Conservation (phyloP, 1,140 invertebrate species). For the Oedothorax gibbosus region DNA sequence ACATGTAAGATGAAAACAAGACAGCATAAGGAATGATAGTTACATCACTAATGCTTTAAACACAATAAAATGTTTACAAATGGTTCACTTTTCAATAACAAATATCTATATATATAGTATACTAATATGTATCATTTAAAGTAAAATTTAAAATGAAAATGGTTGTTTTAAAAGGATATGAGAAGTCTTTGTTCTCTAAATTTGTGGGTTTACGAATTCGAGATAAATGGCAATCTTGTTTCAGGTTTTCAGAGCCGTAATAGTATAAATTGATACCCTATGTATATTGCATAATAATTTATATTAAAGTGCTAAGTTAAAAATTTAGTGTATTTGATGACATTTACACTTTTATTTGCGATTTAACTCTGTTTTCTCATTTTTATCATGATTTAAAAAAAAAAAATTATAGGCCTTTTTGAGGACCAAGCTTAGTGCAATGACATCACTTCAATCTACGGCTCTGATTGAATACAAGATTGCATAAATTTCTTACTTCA, state of each 20-base stretch:
- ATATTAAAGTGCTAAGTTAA: background rate
- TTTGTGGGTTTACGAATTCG: slow-evolving; percentile 28
- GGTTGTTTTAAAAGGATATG: slow-evolving; percentile 14
- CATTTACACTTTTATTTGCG: slow-evolving; percentile 11
- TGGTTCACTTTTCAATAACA: slow-evolving; percentile 24
- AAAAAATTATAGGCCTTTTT: background rate
- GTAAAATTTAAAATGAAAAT: slow-evolving; percentile 35
- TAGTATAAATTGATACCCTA: slow-evolving; percentile 16
- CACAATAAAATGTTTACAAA: slow-evolving; percentile 34
- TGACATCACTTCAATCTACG: slow-evolving; percentile 44
- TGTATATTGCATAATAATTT: background rate
- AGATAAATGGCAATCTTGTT: slow-evolving; percentile 30
- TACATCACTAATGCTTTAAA: slow-evolving; percentile 42
- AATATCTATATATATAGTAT: slow-evolving; percentile 25
- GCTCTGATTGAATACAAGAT: slow-evolving; percentile 48
- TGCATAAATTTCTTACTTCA: slow-evolving; percentile 46
- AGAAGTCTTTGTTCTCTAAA: slow-evolving; percentile 8
- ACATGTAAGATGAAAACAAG: slow-evolving; percentile 54
- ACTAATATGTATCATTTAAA: slow-evolving; percentile 22
- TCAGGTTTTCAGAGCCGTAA: slow-evolving; percentile 39
- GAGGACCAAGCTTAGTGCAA: slow-evolving; percentile 28
- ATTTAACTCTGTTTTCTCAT: slow-evolving; percentile 9
- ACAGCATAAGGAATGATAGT: slow-evolving; percentile 42
- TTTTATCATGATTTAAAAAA: background rate
- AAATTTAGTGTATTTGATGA: background rate